Conservation (phyloP, 2,888 invertebrate species). For the Crocallis elinguaria region DNA sequence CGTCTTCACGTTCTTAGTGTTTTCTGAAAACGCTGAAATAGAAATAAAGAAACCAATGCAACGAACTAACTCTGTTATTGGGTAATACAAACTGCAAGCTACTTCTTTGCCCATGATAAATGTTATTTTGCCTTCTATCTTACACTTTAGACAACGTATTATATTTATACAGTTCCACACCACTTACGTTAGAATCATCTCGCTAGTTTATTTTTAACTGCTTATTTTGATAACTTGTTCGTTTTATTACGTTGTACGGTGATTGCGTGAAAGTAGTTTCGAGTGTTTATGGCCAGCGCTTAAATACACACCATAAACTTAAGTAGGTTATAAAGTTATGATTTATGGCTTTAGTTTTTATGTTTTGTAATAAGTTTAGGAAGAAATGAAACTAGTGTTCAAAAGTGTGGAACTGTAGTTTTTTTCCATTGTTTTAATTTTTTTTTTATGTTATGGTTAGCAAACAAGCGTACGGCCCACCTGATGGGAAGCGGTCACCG, state of each 20-base stretch:
- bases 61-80: too few species aligned
- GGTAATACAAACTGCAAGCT: too few species aligned
- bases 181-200: neutral
- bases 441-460: too few species aligned
- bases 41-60: too few species aligned
- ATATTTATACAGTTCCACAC: neutral
- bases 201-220: neutral
- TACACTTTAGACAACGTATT: neutral
- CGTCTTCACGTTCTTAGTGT: too few species aligned
- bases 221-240: conserved; percentile 7
- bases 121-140: neutral
- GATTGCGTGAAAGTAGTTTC: conserved; percentile 6
- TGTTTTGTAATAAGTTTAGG: conserved; percentile 8
- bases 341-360: conserved; percentile 18
- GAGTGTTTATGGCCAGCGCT: conserved; percentile 13
- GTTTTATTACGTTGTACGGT: conserved; percentile 10
- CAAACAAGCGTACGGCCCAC: too few species aligned
- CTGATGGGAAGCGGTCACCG: too few species aligned
- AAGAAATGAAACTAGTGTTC: neutral
- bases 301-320: conserved; percentile 19
- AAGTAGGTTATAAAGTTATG: conserved; percentile 14
- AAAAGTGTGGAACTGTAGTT: neutral
- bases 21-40: too few species aligned
- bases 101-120: too few species aligned
- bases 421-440: too few species aligned